Percentiles rank a stretch among this genome's conserved stretches.
Evolutionary conservation across 1,140 invertebrate species (phyloP).

Genomic region (Bombus soroeensis): DNA sequence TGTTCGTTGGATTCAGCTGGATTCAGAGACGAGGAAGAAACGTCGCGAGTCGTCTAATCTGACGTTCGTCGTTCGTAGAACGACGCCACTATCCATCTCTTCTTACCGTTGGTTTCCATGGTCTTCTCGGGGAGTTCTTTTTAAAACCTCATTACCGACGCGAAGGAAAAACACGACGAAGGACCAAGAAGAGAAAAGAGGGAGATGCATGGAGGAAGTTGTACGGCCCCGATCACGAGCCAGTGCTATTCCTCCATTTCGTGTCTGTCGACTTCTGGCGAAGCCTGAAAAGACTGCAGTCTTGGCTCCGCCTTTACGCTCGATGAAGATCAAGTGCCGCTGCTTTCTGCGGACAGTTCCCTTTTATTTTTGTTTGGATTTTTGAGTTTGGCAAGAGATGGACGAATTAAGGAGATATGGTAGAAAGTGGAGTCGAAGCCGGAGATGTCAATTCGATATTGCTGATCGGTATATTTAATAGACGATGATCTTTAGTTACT

Average conservation of each 20-base stretch:
- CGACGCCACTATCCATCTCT: neutral
- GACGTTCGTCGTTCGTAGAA: neutral
- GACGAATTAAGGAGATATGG: neutral
- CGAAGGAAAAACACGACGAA: neutral
- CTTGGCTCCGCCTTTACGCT: constrained; percentile 22
- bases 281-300: constrained; percentile 39
- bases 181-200: neutral
- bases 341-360: neutral
- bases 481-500: too few species aligned
- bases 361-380: neutral
- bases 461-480: neutral
- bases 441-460: neutral
- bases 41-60: constrained; percentile 14
- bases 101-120: constrained; percentile 7
- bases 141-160: constrained; percentile 51
- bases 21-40: constrained; percentile 12
- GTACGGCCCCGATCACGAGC: constrained; percentile 7
- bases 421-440: neutral
- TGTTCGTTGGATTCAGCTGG: neutral
- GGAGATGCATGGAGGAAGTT: constrained; percentile 8
- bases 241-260: too few species aligned
- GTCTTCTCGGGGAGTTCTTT: constrained; percentile 18
- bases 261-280: neutral
- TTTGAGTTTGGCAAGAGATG: neutral
- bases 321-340: constrained; percentile 40